Conservation (phyloP, 2,888 invertebrate genomes). For the Quadroppia sp. region DNA sequence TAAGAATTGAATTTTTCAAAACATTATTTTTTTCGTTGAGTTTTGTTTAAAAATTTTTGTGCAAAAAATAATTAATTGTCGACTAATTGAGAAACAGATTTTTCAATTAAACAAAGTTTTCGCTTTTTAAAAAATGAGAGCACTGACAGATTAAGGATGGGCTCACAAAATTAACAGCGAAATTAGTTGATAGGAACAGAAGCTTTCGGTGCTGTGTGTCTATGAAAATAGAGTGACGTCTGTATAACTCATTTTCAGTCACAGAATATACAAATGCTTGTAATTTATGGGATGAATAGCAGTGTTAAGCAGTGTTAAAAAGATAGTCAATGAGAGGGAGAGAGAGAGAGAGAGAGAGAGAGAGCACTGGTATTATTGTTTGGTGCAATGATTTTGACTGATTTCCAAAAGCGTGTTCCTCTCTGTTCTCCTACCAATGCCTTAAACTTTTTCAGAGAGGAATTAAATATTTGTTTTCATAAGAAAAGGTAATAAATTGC, state of each 20-base stretch:
- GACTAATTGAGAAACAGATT: too few relatives aligned
- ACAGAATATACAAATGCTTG: conserved; percentile 19
- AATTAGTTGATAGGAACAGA: too few relatives aligned
- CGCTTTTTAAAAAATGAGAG: too few relatives aligned
- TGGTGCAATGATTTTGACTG: conserved; percentile 15
- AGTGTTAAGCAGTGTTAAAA: neutral
- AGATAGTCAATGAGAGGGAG: neutral
- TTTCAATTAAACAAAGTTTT: too few relatives aligned
- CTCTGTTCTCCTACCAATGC: too few relatives aligned
- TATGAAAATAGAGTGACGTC: neutral
- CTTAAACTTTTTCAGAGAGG: conserved; percentile 1
- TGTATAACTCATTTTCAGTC: conserved; percentile 33
- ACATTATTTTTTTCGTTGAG: too few relatives aligned
- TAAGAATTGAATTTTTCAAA: too few relatives aligned
- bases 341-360: neutral
- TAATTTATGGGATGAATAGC: conserved; percentile 22
- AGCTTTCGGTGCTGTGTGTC: neutral
- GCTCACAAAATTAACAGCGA: too few relatives aligned
- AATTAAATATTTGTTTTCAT: conserved; percentile 31
- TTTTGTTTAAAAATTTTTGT: too few relatives aligned
- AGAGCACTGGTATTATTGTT: neutral
- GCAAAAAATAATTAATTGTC: too few relatives aligned
- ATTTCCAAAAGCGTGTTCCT: conserved; percentile 17
- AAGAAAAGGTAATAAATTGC: conserved; percentile 32
- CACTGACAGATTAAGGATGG: too few relatives aligned